These are phyloP conservation scores for Tetragonula carbonaria DNA, from an alignment of 2,888 invertebrate species.

Conservation along the genomic window DNA sequence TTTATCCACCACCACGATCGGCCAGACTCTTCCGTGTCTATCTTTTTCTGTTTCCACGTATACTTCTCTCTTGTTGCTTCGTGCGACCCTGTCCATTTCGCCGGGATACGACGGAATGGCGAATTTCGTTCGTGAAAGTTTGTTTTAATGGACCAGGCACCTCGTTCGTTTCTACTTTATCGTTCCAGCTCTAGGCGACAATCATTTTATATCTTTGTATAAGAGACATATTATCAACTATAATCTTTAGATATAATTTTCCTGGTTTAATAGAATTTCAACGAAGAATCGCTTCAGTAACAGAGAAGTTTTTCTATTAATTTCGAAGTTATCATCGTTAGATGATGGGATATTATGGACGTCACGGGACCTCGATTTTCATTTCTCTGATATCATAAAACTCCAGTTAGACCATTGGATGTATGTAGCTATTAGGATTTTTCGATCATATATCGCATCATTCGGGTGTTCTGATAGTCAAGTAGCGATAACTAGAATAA, in stretches of 20 bases:
- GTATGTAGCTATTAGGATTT: no score
- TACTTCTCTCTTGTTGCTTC: background rate
- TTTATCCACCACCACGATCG: constrained; percentile 37
- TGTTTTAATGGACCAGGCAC: constrained; percentile 14
- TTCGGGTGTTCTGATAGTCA: no score
- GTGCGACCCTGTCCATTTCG: background rate
- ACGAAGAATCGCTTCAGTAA: background rate
- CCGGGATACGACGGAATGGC: background rate
- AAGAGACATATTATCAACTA: background rate
- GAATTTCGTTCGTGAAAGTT: constrained; percentile 22
- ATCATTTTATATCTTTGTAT: background rate
- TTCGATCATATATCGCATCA: no score
- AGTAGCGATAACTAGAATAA: no score
- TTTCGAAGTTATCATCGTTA: background rate
- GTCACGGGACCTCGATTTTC: background rate
- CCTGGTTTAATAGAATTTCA: background rate
- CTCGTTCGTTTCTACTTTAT: background rate
- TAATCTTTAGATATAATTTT: background rate
- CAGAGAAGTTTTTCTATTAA: background rate
- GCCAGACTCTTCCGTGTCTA: constrained; percentile 11
- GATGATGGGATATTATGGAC: background rate
- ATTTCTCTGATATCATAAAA: no score
- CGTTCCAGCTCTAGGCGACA: background rate
- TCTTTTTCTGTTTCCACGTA: background rate
- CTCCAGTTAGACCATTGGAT: no score